phyloP scores from a whole-genome alignment of 2,888 invertebrate genomes.

The Stratiomys singularior region DNA sequence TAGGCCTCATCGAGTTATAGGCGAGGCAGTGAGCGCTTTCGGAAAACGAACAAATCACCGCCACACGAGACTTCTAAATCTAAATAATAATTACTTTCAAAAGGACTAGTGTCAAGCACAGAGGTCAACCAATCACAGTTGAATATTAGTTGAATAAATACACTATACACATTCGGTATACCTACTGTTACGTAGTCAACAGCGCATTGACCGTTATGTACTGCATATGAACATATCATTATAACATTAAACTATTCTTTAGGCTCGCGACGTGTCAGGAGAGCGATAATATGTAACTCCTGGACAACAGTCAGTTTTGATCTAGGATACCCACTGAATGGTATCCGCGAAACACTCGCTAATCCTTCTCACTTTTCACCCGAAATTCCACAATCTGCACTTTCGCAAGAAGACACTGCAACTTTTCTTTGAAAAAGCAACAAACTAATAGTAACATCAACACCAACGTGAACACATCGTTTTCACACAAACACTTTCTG shows the following conservation, averaged over 20 bases:
- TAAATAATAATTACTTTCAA: background rate
- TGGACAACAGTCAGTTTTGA: background rate
- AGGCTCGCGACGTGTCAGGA: too few species aligned
- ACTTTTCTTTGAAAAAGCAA: background rate
- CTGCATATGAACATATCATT: too few species aligned
- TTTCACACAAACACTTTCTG: constrained; percentile 16
- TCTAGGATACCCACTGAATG: background rate
- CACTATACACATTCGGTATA: background rate
- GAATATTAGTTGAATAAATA: background rate
- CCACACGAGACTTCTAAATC: background rate
- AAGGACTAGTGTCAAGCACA: background rate
- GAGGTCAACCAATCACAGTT: background rate
- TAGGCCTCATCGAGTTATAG: background rate
- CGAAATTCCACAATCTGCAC: constrained; percentile 11
- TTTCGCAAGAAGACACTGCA: background rate
- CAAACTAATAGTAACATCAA: constrained; percentile 16
- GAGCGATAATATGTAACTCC: too few species aligned
- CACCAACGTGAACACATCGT: background rate
- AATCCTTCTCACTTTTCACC: background rate
- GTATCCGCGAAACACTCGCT: background rate
- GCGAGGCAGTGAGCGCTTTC: background rate
- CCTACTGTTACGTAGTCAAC: too few species aligned
- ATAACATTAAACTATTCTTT: too few species aligned
- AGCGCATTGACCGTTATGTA: too few species aligned
- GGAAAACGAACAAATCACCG: background rate